Conservation (phyloP, 2,113 vertebrate species). For the Sula dactylatra region DNA sequence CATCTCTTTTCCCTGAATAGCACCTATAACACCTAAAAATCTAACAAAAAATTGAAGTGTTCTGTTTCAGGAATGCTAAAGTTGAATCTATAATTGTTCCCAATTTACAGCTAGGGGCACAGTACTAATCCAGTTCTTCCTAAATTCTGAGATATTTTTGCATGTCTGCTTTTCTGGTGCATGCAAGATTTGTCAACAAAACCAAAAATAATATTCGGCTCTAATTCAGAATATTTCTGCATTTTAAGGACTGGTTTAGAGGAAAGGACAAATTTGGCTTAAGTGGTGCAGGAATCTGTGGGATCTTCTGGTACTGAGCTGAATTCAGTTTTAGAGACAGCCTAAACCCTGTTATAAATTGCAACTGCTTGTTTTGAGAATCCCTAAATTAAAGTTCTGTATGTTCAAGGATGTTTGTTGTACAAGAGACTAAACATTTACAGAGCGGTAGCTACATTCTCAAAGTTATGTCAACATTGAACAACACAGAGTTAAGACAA, state of each 20-base stretch:
- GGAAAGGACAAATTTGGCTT: background rate
- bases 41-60: background rate
- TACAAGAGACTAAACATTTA: background rate
- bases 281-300: background rate
- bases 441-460: background rate
- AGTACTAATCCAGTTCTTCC: background rate
- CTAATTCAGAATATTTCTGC: background rate
- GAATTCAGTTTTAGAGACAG: background rate
- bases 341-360: background rate
- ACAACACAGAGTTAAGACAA: background rate
- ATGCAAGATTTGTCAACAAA: background rate
- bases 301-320: background rate
- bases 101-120: rapidly evolving
- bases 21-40: background rate
- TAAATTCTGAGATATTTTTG: background rate
- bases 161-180: background rate
- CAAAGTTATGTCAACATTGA: background rate
- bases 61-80: background rate
- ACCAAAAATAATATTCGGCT: background rate
- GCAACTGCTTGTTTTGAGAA: background rate
- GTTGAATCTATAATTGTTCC: background rate
- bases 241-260: background rate
- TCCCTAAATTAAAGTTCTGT: background rate
- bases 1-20: background rate
- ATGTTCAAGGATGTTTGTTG: background rate